Base-by-base conservation (phyloP, 2,113 vertebrate genomes). In the Neogale vison region DNA sequence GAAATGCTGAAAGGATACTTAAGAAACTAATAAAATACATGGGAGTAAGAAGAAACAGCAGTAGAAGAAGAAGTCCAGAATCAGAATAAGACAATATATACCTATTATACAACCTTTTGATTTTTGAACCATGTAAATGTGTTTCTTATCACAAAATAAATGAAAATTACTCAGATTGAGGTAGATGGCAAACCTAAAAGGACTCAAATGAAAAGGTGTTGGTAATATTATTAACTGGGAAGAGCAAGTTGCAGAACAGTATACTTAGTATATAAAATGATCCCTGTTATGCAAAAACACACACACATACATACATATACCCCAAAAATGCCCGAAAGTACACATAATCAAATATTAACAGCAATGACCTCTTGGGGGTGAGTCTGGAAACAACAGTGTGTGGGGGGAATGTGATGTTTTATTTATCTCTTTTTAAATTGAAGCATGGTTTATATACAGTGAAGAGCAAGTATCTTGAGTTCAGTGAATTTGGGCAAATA, bases 401-500 rank as follows among this genome's bases (percentile, higher is more conserved):
- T 69, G 29, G 20, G 57, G 15, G 15, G n/a, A 57, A n/a, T 71
- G 34, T 69, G 31, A 86, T 88, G 18, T 96, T 94, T 94, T 96
- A 65, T 55, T 93, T 83, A 69, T 90, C n/a, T 52, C 31, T 57
- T 95, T 91, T 39, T 63, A 65, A 97, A 76, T 47, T 85, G 50
- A 90, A 77, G 20, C 93, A 88, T 50, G 76, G 36, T 71, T 76
- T 69, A 67, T 55, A 77, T 61, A 82, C 12, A 87, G 24, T 57
- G 15, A 92, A 84, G 50, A 39, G 21, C 18, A 88, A 85, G 26
- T 45, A 42, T 65, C 17, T 79, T 83, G 83, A 85, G 1, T 87
- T 90, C 11, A 77, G 8, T 57, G 36, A 34, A 59, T 90, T 95
- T 92, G 77, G 29, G 23, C 61, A 92, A 92, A 86, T 29, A 23